Evolutionary conservation across 1,140 invertebrate species (phyloP), one percentile per base, ranked within the genome.

Genomic region (Heliconius eleuchia): DNA sequence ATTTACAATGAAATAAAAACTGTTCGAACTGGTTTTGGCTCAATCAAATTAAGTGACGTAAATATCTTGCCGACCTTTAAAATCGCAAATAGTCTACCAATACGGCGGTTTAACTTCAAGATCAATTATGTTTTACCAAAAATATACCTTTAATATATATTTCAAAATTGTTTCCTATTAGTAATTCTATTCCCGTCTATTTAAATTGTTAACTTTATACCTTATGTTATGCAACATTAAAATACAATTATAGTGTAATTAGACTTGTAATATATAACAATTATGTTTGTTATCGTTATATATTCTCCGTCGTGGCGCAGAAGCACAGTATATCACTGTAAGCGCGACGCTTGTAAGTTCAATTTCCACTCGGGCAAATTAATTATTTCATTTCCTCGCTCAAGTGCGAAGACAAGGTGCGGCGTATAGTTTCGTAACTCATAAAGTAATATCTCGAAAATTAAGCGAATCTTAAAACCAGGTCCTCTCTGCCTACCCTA

Each of bases 1-100:
- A 88, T 92, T 92, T 90, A 90, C 88, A 87, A 81, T 85, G 75
- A 84, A 85, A 92, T 42, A 80, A 92, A 90, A 92, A 90, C 88
- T 86, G 82, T 86, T 85, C 85, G 80, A 83, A 90, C 90, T 81
- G 86, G 88, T 92, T 93, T 92, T 85, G 84, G 84, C 78, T 85
- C 83, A 83, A 88, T 85, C 85, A 83, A 82, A 84, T 79, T 84
- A 79, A 84, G 84, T 91, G 89, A 93, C 89, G 91, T 85, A 89
- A 87, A 89, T 85, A 83, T 88, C 84, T 83, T 23, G 84, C 80
- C 81, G 83, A 82, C 82, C 83, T 86, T 80, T 79, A 84, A 83
- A 79, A 82, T 86, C 80, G 77, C 79, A 80, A 79, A 77, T 77
- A 78, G 16, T 52, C 52, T 37, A n/a, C 13, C 34, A 73, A 72